A percentile compares a stretch with the other conserved stretches of the same genome.
Conservation (phyloP, 2,797 vertebrate species). For the Sciurus vulgaris region DNA sequence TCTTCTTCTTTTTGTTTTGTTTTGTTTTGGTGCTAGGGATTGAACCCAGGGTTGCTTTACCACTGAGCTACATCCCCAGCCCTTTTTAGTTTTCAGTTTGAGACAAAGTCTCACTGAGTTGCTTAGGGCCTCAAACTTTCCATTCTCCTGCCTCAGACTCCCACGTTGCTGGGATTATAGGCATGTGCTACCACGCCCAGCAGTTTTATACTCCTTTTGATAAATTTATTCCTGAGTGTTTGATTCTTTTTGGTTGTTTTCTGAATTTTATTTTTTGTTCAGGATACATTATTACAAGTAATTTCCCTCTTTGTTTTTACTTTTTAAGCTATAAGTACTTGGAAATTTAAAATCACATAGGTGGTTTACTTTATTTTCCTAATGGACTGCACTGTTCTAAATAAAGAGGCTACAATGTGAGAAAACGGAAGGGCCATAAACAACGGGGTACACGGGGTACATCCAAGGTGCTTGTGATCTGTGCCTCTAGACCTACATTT, state of each 20-base stretch:
- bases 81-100: too few relatives aligned
- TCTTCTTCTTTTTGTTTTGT: too few relatives aligned
- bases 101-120: too few relatives aligned
- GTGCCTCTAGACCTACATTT: background rate
- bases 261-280: constrained; percentile 39
- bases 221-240: constrained; percentile 28
- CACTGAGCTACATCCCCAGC: too few relatives aligned
- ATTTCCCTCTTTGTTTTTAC: constrained; percentile 37
- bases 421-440: background rate
- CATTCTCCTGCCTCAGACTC: background rate
- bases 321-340: background rate
- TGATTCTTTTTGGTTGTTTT: constrained; percentile 32
- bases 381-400: background rate
- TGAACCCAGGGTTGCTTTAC: too few relatives aligned
- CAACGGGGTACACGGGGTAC: background rate
- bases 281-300: background rate
- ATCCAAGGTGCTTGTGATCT: background rate
- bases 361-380: background rate
- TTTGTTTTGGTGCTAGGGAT: too few relatives aligned
- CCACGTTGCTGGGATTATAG: background rate
- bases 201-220: background rate
- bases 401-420: background rate
- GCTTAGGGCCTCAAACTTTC: background rate
- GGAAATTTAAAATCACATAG: constrained; percentile 1
- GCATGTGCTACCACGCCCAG: background rate